Evolutionary conservation across 2,113 vertebrate species (phyloP).

Genomic region (Rhinichthys klamathensis): DNA sequence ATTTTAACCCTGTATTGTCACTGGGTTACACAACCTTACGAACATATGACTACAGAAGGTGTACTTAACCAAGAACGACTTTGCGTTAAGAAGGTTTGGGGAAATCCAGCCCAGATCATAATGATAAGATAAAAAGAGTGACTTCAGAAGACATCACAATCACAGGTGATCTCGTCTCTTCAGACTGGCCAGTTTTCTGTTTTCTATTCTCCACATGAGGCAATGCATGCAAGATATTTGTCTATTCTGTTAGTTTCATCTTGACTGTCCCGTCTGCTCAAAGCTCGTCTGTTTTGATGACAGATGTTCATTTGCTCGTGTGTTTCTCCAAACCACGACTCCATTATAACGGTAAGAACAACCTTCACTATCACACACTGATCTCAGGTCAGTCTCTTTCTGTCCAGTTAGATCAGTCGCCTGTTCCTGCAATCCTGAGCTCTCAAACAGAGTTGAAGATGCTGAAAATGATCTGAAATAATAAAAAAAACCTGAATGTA

Average conservation of each 20-base stretch:
- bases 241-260: conserved; percentile 40
- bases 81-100: no score
- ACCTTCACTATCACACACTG: conserved; percentile 13
- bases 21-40: no score
- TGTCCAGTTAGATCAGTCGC: neutral
- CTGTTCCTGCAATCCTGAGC: neutral
- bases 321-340: conserved; percentile 95
- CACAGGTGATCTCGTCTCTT: no score
- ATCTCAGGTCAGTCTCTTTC: neutral
- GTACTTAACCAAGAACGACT: no score
- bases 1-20: no score
- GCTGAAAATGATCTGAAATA: neutral
- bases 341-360: conserved; percentile 94
- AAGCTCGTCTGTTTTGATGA: conserved; percentile 92
- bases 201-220: no score
- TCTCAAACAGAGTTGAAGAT: neutral
- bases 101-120: no score
- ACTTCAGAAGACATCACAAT: no score
- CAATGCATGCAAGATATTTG: neutral
- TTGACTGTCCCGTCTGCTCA: conserved; percentile 96
- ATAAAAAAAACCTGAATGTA: no score
- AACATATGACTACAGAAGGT: no score
- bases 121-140: no score
- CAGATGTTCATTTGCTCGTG: conserved; percentile 95
- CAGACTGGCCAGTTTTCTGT: no score